phyloP scores from a whole-genome alignment of 64 coral and sea anemone genomes.

The Porites lutea region DNA sequence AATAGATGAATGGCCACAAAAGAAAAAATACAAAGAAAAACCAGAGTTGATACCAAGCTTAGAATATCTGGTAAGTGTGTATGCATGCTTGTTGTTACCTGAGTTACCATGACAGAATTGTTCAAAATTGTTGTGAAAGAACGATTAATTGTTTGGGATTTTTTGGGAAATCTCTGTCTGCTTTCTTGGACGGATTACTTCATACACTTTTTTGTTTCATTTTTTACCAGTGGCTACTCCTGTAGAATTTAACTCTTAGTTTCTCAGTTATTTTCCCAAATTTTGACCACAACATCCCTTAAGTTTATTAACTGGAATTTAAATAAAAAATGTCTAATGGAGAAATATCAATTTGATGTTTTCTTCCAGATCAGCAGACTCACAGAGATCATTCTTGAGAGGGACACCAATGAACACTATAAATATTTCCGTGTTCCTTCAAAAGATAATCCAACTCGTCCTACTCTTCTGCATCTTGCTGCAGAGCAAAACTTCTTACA shows the following conservation, averaged over 20 bases:
- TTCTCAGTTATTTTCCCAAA: too few species aligned
- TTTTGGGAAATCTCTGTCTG: too few species aligned
- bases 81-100: background rate
- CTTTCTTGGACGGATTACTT: too few species aligned
- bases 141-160: too few species aligned
- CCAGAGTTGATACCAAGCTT: constrained; percentile 74
- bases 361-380: constrained; percentile 71
- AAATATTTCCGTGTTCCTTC: constrained; percentile 80
- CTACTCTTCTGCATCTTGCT: constrained; percentile 59
- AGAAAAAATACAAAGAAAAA: constrained; percentile 75
- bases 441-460: constrained; percentile 54
- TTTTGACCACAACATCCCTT: too few species aligned
- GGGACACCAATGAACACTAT: constrained; percentile 74
- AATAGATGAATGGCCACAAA: constrained; percentile 78
- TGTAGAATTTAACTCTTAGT: too few species aligned
- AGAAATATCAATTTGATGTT: background rate
- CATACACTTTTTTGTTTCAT: too few species aligned
- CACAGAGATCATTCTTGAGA: constrained; percentile 75
- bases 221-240: too few species aligned
- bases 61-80: constrained; percentile 35
- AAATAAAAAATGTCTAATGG: too few species aligned
- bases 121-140: too few species aligned
- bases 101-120: too few species aligned
- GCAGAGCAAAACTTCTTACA: constrained; percentile 58
- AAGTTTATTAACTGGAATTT: too few species aligned